Conservation (phyloP, 2,888 invertebrate genomes). For the Hyles lineata region DNA sequence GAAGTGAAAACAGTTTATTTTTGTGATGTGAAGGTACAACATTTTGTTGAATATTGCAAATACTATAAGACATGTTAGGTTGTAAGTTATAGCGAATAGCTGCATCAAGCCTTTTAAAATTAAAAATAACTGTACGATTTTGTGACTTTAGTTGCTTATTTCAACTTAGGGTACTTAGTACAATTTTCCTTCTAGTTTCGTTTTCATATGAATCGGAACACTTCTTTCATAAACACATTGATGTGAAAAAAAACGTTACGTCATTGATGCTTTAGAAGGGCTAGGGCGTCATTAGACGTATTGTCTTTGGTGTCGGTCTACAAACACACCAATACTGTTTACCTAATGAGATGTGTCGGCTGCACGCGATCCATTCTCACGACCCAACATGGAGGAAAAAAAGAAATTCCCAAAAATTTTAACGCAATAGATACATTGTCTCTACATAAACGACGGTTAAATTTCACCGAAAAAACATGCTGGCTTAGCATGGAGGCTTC, state of each 20-base stretch:
- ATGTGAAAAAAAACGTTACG: conserved; percentile 21
- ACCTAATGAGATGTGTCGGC: conserved; percentile 73
- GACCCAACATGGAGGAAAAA: conserved; percentile 71
- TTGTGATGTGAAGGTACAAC: no score
- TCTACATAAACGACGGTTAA: conserved; percentile 77
- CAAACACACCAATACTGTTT: conserved; percentile 74
- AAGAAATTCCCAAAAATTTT: conserved; percentile 69
- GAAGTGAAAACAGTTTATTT: no score
- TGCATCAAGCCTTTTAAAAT: no score
- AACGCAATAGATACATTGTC: conserved; percentile 80
- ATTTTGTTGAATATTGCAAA: no score
- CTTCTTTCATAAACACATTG: neutral
- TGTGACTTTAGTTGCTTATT: no score
- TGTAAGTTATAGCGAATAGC: no score
- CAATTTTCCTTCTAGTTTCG: no score
- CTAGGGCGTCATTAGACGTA: conserved; percentile 40
- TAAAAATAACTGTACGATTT: no score
- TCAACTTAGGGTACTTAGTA: no score
- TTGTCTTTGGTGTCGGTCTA: conserved; percentile 46
- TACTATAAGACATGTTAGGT: no score
- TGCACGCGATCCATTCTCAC: conserved; percentile 79
- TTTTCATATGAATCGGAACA: neutral
- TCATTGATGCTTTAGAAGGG: conserved; percentile 36
- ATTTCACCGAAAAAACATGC: conserved; percentile 65
- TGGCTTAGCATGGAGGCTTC: conserved; percentile 52